phyloP scores from a whole-genome alignment of 2,113 vertebrate genomes.

The Pedetes capensis region DNA sequence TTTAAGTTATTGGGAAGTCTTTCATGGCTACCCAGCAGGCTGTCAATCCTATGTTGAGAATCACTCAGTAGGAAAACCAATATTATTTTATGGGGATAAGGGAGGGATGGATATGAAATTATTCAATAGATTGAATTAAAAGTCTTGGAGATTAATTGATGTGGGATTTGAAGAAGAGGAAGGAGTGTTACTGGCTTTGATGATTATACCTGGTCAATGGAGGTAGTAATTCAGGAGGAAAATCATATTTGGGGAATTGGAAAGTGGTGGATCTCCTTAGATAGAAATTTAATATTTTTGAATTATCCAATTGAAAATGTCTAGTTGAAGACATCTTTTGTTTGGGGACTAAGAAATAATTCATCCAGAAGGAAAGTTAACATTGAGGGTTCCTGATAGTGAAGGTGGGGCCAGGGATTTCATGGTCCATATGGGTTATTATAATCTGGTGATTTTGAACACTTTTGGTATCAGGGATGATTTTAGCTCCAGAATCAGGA shows the following conservation, averaged over 20 bases:
- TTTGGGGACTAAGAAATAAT: neutral
- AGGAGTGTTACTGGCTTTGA: neutral
- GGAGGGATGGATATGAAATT: neutral
- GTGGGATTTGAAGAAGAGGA: neutral
- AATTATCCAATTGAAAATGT: neutral
- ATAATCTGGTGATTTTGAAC: neutral
- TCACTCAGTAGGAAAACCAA: neutral
- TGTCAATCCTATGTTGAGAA: neutral
- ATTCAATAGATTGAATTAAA: neutral
- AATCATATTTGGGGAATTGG: neutral
- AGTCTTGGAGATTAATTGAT: neutral
- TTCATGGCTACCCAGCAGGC: neutral
- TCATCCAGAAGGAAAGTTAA: neutral
- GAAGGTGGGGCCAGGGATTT: neutral
- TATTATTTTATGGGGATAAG: neutral
- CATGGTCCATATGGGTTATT: neutral
- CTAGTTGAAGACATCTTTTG: neutral
- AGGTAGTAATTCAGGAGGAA: neutral
- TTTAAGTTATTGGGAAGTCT: neutral
- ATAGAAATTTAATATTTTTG: neutral
- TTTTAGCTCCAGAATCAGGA: neutral
- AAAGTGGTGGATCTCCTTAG: neutral
- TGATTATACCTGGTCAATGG: neutral
- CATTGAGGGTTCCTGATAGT: neutral
- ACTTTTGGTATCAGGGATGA: neutral